These are phyloP conservation scores for Platichthys stellatus DNA, from an alignment of 2,113 vertebrate species.

Conservation along the genomic window DNA sequence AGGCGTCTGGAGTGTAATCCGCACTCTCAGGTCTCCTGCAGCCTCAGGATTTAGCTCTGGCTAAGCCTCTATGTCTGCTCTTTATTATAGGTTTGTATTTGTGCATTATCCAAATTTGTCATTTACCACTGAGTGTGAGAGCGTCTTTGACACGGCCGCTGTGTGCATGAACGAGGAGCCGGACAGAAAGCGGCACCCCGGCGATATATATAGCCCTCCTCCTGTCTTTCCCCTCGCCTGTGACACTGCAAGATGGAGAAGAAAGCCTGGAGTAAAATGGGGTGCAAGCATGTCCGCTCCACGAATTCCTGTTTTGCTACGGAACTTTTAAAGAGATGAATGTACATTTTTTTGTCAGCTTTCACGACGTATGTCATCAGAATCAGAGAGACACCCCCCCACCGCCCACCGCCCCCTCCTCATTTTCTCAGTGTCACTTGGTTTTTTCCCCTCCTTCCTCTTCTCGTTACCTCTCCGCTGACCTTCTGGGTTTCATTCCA, in stretches of 20 bases:
- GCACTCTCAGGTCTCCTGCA: slow-evolving; percentile 75
- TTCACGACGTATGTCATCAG: slow-evolving; percentile 81
- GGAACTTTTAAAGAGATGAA: slow-evolving; percentile 74
- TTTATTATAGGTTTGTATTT: slow-evolving; percentile 76
- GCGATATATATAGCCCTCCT: slow-evolving; percentile 58
- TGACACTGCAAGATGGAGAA: slow-evolving; percentile 75
- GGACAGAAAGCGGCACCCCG: slow-evolving; percentile 73
- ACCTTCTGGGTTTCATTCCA: slow-evolving; percentile 84
- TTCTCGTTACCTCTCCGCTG: slow-evolving; percentile 62
- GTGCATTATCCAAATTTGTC: slow-evolving; percentile 83
- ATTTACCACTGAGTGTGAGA: slow-evolving; percentile 79
- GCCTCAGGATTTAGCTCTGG: slow-evolving; percentile 78
- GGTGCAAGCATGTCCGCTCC: slow-evolving; percentile 67
- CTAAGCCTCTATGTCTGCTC: slow-evolving; percentile 79
- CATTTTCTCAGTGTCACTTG: slow-evolving; percentile 27
- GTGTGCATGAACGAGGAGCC: slow-evolving; percentile 67
- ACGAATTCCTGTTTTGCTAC: slow-evolving; percentile 76
- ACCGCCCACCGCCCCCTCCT: not conserved
- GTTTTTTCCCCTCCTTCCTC: not conserved
- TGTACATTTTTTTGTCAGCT: slow-evolving; percentile 79
- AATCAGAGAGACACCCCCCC: slow-evolving; percentile 49
- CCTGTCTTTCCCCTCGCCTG: slow-evolving; percentile 60
- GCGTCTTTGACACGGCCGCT: slow-evolving; percentile 76
- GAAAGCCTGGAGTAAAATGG: slow-evolving; percentile 78
- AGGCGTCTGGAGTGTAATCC: slow-evolving; percentile 81